Evolutionary conservation across 1,140 invertebrate species (phyloP), one percentile per base, ranked within the genome.

Genomic region (Lasioglossum albipes): DNA sequence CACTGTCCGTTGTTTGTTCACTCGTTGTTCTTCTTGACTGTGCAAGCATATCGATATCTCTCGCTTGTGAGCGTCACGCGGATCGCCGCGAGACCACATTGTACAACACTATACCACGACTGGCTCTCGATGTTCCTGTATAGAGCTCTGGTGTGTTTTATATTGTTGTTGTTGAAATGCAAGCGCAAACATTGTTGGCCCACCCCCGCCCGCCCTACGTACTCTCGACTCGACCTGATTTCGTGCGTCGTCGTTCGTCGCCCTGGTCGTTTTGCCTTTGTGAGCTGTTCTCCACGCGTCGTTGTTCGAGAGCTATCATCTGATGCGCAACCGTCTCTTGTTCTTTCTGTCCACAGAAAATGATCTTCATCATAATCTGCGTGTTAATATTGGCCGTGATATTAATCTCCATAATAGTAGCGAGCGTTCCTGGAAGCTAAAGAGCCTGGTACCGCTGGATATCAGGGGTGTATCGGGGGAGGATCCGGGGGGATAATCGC

Each of bases 281-380:
- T 49, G 45, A 12, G 13, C 45, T 13, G 45, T 49, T 49, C 0
- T 13, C 13, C 45, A 1, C 45, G 52, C 62, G 7, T 62, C 64
- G 42, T 81, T 7, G 20, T 31, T 16, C 36, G 16, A 10, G 45
- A 36, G 36, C 36, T 36, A 16, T 16, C 3, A n/a, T 78, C 52
- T 68, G 59, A 77, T 36, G 62, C 69, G 62, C 62, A 42, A 62
- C 69, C 72, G 59, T 62, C 13, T 79, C 20, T 86, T 74, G 27
- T 91, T 94, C 95, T 95, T 49, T 96, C 91, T 95, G 95, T 95
- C 96, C 95, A 94, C 96, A 97, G 96, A 97, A 97, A 97, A 96
- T 96, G 95, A 96, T 96, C 94, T 94, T 96, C 94, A 96, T 96
- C 94, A 95, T 96, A 94, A 96, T 96, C 95, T 96, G 96, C 95